A percentile compares a stretch with the other conserved stretches of the same genome.
Conservation (phyloP, 2,113 vertebrate species). For the Syrrhaptes paradoxus region DNA sequence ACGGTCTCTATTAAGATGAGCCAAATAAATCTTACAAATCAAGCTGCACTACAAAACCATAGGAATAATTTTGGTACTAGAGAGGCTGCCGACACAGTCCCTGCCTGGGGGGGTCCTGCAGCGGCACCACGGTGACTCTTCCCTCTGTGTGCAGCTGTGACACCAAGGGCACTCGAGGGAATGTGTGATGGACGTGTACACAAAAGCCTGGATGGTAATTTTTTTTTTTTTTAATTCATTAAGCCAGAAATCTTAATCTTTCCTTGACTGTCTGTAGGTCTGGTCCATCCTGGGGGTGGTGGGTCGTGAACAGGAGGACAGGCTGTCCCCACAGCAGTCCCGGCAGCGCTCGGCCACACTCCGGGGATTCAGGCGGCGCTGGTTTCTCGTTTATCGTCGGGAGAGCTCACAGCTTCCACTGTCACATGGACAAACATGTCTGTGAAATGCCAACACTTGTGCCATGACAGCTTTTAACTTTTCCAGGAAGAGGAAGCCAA, state of each 20-base stretch:
- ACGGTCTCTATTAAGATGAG: background rate
- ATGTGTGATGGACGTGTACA: fast-evolving
- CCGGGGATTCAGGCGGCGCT: fast-evolving
- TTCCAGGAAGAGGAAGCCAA: constrained; percentile 92
- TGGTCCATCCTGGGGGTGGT: background rate
- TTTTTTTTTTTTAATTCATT: background rate
- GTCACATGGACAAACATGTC: background rate
- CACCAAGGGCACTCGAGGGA: background rate
- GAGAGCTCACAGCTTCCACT: background rate
- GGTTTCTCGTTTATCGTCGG: fast-evolving
- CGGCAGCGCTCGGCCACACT: too few species aligned
- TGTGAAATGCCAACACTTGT: background rate
- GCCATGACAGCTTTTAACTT: background rate
- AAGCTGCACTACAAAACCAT: background rate
- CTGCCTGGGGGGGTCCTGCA: background rate
- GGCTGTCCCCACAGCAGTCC: background rate
- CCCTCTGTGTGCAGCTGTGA: background rate
- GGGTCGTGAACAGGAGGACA: background rate
- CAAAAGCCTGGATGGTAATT: fast-evolving
- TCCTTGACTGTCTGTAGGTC: background rate
- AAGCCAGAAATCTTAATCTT: background rate
- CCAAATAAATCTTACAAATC: background rate
- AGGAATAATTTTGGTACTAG: background rate
- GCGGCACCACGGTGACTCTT: background rate
- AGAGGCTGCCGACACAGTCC: background rate